Base-by-base conservation (phyloP, 64 coral and sea anemone genomes). In the Porites lutea region DNA sequence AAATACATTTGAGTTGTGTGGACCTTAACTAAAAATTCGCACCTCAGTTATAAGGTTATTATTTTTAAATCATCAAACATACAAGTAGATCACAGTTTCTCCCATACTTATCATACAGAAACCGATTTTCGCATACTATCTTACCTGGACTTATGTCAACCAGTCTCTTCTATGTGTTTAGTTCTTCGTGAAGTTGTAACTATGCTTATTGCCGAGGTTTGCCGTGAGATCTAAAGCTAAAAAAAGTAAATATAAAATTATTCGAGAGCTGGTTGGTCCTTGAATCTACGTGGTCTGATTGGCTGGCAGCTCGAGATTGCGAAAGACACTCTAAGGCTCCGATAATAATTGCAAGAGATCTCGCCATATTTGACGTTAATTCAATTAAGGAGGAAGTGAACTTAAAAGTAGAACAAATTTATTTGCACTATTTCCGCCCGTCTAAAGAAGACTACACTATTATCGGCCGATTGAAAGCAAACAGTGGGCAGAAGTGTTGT, bases 281-380 rank as follows among this genome's bases (percentile, higher is more conserved):
- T 65, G 79, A 65, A 67, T 22, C 13, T 63, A 13, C 13, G 48
- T 48, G 19, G 52, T 48, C 12, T 84, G 81, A 84, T 84, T 84
- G 81, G 81, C 18, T 84, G 52, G 21, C 9, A 52, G 44, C 10
- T 2, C 5, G 81, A 68, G 53, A 84, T 84, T 84, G 63, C 62
- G 63, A 68, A 69, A 84, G 18, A 10, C 52, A 44, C 69, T 18
- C 16, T 45, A 16, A 12, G 45, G 13, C 46, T 68, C 13, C 59
- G 59, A 16, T 48, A 78, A 0, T 37, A 68, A 18, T 20, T 19
- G 47, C 69, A 44, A 13, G 45, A 84, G 50, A 43, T 66, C 62
- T 16, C 67, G 15, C 51, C 14, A 84, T 13, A 20, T 84, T 65
- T 83, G 79, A 83, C 79, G 16, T 83, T 65, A 19, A 62, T 82